Conservation (phyloP, 2,113 vertebrate species). For the Pantherophis guttatus region DNA sequence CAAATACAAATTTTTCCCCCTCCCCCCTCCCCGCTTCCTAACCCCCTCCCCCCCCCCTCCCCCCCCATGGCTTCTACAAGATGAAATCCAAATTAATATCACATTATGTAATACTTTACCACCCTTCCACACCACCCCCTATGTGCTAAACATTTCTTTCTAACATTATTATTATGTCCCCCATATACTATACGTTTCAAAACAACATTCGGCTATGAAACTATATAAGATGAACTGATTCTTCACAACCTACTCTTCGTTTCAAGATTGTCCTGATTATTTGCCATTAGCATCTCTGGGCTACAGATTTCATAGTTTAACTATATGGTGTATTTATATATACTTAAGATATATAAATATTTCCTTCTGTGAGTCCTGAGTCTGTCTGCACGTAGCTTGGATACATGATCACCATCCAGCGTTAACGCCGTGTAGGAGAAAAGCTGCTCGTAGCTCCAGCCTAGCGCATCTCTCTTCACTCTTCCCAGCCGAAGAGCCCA, state of each 20-base stretch:
- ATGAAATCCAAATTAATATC: too few relatives aligned
- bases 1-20: too few relatives aligned
- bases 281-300: not conserved
- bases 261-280: not conserved
- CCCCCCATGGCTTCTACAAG: too few relatives aligned
- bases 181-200: too few relatives aligned
- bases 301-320: not conserved
- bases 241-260: not conserved
- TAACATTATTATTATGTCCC: too few relatives aligned
- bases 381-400: not conserved
- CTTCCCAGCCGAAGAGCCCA: not conserved
- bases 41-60: too few relatives aligned
- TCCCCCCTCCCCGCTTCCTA: accelerated
- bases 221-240: not conserved
- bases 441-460: not conserved
- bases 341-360: not conserved
- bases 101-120: too few relatives aligned
- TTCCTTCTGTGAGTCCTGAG: not conserved
- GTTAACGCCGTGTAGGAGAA: not conserved
- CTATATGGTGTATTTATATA: not conserved
- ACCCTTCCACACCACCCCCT: too few relatives aligned
- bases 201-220: too few relatives aligned
- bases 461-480: not conserved
- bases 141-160: too few relatives aligned
- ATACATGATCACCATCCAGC: not conserved